Evolutionary conservation across 1,140 invertebrate genomes (phyloP).

Genomic region (Mercenaria mercenaria): DNA sequence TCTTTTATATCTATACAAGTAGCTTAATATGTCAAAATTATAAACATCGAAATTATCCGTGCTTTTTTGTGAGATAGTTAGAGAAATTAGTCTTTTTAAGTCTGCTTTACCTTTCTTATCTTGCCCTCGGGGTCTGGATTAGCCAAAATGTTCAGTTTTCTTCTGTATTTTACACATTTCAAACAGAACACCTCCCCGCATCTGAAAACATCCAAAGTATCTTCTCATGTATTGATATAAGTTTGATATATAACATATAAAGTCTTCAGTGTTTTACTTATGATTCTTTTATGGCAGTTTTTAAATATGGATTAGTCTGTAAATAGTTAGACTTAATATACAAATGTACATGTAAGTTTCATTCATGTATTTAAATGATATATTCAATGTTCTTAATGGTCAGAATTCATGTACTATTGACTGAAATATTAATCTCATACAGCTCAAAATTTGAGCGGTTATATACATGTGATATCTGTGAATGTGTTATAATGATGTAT

Average conservation of each 20-base stretch:
- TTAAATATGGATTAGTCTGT: neutral
- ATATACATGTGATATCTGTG: no score
- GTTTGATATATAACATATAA: no score
- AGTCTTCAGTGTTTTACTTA: neutral
- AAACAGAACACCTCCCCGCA: constrained; percentile 52
- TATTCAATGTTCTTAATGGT: no score
- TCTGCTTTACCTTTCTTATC: constrained; percentile 26
- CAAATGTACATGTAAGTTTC: no score
- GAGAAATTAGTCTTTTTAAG: neutral
- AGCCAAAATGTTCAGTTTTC: constrained; percentile 21
- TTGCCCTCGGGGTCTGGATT: constrained; percentile 38
- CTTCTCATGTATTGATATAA: neutral
- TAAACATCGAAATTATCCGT: neutral
- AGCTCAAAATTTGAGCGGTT: no score
- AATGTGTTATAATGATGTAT: no score
- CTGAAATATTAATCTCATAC: no score
- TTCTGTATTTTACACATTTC: constrained; percentile 26
- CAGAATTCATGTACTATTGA: no score
- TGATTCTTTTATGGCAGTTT: neutral
- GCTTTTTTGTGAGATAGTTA: neutral
- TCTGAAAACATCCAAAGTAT: neutral
- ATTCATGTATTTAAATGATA: no score
- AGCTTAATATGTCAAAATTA: neutral
- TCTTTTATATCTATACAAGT: neutral
- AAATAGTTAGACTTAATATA: neutral